Base-by-base conservation (phyloP, 2,888 invertebrate species). In the Heliconius cydno region DNA sequence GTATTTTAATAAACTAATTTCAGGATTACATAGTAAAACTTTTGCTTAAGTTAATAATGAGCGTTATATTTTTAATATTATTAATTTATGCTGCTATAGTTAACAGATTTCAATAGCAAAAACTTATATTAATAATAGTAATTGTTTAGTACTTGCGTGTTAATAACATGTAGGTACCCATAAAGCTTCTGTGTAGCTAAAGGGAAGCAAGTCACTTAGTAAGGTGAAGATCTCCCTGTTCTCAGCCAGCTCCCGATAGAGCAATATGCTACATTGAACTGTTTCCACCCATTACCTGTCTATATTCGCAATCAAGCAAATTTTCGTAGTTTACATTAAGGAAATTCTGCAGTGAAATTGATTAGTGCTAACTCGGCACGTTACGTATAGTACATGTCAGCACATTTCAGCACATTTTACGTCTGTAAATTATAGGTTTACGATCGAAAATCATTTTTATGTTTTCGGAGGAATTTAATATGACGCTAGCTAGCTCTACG, bases 361-460 rank as follows among this genome's bases (percentile, higher is more conserved):
- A 79, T 79, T 79, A 78, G 75, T 80, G 81, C 79, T 81, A 79
- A 73, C 82, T 77, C 76, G 78, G 79, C 80, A 82, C 78, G 90
- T 91, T 91, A 91, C 91, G 89, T 90, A 92, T 91, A 93, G 52
- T 19, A 52, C 19, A 19, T 92, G 92, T 94, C 93, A 92, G 94
- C 94, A 90, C 89, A 93, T 92, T 92, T 94, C 93, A 92, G 94
- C 94, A 90, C 89, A 93, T 92, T 95, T 95, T 94, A 95, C 95
- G 95, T 94, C 93, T 95, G 95, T 95, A 95, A 95, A 95, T 94
- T 95, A 95, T 95, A 91, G 92, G 95, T 95, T 95, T 95, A 95
- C 94, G 95, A 95, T 93, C 94, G 92, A 94, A 94, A 95, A 95
- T 95, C 93, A 94, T 94, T 94, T 95, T 94, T 95, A 94, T 94